Evolutionary conservation across 2,888 invertebrate genomes (phyloP).

Genomic region (Drosophila percnosoma): DNA sequence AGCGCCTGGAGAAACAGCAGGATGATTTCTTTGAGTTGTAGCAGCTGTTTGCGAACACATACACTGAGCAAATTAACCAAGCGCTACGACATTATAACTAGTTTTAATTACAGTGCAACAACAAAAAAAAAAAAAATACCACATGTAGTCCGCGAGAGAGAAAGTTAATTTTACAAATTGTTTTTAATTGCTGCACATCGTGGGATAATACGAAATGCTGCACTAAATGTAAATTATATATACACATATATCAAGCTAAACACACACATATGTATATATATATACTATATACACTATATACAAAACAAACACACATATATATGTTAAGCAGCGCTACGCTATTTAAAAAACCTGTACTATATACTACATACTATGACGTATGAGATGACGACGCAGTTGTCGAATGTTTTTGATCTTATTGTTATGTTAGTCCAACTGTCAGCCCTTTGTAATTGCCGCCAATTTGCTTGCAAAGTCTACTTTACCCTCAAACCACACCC

Average conservation of each 20-base stretch:
- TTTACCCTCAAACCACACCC: not conserved
- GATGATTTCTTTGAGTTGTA: conserved; percentile 97
- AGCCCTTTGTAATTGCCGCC: conserved; percentile 71
- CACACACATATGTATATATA: not conserved
- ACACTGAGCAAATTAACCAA: conserved; percentile 17
- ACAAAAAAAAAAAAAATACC: not conserved
- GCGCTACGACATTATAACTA: conserved; percentile 48
- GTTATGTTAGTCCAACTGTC: conserved; percentile 54
- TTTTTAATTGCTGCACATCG: conserved; percentile 63
- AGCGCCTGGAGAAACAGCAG: conserved; percentile 92
- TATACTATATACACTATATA: conserved; percentile 22
- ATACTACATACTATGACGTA: conserved; percentile 51
- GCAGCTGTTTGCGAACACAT: conserved; percentile 84
- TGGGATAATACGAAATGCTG: conserved; percentile 33
- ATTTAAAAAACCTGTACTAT: conserved; percentile 68
- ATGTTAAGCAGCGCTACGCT: conserved; percentile 53
- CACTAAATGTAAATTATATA: conserved; percentile 65
- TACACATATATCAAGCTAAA: conserved; percentile 20
- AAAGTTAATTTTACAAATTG: conserved; percentile 64
- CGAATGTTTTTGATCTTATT: conserved; percentile 53
- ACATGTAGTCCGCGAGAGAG: conserved; percentile 5
- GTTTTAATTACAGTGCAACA: conserved; percentile 43
- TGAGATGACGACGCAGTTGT: conserved; percentile 54
- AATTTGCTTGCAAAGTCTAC: conserved; percentile 67
- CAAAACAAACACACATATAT: conserved; percentile 17